A percentile compares a stretch with the other conserved stretches of the same genome.
phyloP scores from a whole-genome alignment of 1,140 invertebrate genomes.

The Drosophila kanapiae region DNA sequence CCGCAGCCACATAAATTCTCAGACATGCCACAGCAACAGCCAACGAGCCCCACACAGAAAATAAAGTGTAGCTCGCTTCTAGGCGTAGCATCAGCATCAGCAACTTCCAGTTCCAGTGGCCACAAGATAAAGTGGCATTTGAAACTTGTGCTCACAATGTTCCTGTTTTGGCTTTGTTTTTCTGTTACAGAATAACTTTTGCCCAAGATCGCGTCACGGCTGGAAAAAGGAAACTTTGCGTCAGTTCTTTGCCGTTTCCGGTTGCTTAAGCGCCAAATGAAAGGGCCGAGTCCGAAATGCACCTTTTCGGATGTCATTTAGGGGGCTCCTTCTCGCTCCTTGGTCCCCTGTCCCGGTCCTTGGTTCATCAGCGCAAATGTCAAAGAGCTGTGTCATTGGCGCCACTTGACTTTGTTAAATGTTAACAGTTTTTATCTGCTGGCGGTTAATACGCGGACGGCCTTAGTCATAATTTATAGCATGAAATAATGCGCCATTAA shows the following conservation, averaged over 20 bases:
- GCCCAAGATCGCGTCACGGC: conserved; percentile 45
- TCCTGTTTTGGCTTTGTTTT: conserved; percentile 40
- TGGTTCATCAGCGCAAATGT: conserved; percentile 58
- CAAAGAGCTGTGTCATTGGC: conserved; percentile 50
- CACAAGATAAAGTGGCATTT: conserved; percentile 80
- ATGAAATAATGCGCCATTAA: conserved; percentile 81
- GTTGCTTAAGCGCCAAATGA: conserved; percentile 43
- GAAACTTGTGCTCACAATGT: conserved; percentile 66
- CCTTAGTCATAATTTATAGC: conserved; percentile 78
- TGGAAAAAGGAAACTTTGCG: conserved; percentile 40
- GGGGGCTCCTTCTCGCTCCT: not conserved
- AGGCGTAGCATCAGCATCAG: conserved; percentile 35
- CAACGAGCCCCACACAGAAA: conserved; percentile 21
- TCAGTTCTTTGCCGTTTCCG: conserved; percentile 26
- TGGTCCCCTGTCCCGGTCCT: not conserved
- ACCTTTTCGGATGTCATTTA: conserved; percentile 19
- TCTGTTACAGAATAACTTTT: conserved; percentile 39
- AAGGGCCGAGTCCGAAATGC: conserved; percentile 24
- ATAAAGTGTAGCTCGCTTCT: conserved; percentile 57
- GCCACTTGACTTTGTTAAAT: conserved; percentile 70
- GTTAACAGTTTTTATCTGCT: conserved; percentile 72
- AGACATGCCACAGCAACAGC: conserved; percentile 51
- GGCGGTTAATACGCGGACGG: conserved; percentile 52
- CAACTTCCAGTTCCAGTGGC: conserved; percentile 19
- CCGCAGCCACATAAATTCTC: conserved; percentile 67